Percentiles rank a stretch among this genome's conserved stretches.
phyloP scores from a whole-genome alignment of 2,113 vertebrate genomes.

The Ahaetulla prasina region DNA sequence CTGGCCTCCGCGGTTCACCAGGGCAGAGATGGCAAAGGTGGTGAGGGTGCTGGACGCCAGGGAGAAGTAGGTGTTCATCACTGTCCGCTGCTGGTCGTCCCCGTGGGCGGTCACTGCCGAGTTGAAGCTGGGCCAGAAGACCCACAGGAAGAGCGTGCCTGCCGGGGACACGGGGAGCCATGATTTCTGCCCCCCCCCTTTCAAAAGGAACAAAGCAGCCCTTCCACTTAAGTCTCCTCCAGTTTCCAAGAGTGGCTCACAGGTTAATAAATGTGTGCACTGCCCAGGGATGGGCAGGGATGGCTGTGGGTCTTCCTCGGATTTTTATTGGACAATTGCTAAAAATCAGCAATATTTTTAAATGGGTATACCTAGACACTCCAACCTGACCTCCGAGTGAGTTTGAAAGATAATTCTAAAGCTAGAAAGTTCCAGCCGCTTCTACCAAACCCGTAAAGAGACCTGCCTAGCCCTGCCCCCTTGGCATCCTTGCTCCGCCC shows the following conservation, averaged over 20 bases:
- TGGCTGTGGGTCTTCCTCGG: background rate
- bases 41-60: conserved; percentile 80
- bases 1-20: conserved; percentile 72
- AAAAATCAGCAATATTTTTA: background rate
- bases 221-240: background rate
- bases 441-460: background rate
- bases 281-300: background rate
- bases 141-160: conserved; percentile 93
- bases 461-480: background rate
- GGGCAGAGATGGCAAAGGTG: conserved; percentile 73
- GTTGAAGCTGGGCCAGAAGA: conserved; percentile 96
- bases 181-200: background rate
- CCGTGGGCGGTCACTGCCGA: conserved; percentile 68
- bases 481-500: background rate
- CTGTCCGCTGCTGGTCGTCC: conserved; percentile 77
- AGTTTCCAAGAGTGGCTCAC: background rate
- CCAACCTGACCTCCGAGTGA: background rate
- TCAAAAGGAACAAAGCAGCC: background rate
- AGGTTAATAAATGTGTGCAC: background rate
- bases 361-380: background rate
- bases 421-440: background rate
- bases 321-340: background rate
- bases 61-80: conserved; percentile 88
- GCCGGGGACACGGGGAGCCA: background rate
- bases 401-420: background rate